Base-by-base conservation (phyloP, 2,888 invertebrate genomes). In the Volucella bombylans region DNA sequence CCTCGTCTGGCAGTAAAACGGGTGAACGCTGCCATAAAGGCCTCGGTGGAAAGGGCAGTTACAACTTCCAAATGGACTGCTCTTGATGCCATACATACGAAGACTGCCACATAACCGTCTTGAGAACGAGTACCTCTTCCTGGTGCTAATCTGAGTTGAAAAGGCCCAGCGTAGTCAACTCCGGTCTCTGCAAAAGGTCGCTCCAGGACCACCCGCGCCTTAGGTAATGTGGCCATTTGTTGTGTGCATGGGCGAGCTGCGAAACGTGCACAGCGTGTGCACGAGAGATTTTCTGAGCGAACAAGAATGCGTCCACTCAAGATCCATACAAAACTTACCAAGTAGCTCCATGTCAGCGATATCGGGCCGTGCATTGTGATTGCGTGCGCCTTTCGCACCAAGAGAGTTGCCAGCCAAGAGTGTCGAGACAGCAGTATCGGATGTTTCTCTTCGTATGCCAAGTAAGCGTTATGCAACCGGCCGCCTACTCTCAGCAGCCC, bases 321-420 rank as follows among this genome's bases (percentile, higher is more conserved):
- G 8, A 54, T 62, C 61, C 45, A 47, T 23, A 62, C 45, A 3
- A 31, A 62, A 23, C 61, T 62, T 62, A 62, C 18, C 47, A 62
- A 62, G n/a, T 62, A 47, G 12, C 23, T 47, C 61, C 47, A 62
- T 62, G 61, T 62, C 31, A 18, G 31, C 6, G 31, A 31, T 6
- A 31, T 31, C 6, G 31, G 31, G 4, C 31, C 4, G 31, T 31
- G 31, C 6, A 31, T 14, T 61, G 31, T 61, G 43, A 15, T 61
- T 61, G 61, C 61, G 43, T 61, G 23, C 45, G 45, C 61, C 45
- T 18, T 52, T 52, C 52, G 10, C 14, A 52, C 52, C 52, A 52
- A 52, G 18, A 52, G 52, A 15, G 59, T 59, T 59, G 59, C 39
- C 59, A 59, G 61, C 47, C 23, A 61, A 43, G 61, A 61, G 61